Evolutionary conservation across 2,797 vertebrate genomes (phyloP).

Genomic region (Columba guinea): DNA sequence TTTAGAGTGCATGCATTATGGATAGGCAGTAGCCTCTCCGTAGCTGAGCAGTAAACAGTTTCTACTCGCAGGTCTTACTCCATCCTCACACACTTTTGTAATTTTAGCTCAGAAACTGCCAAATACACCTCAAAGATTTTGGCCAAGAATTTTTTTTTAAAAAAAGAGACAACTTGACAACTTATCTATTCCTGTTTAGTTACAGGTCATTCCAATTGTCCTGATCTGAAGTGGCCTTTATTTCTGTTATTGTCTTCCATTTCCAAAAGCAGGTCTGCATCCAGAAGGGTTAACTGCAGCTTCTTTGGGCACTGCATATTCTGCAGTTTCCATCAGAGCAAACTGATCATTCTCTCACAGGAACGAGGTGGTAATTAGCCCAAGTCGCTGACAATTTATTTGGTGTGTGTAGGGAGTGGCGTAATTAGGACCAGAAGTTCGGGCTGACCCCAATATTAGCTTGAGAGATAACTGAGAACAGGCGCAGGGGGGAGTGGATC

Average conservation of each 20-base stretch:
- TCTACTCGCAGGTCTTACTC: not conserved
- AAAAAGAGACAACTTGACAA: not conserved
- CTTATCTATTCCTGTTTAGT: not conserved
- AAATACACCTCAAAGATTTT: not conserved
- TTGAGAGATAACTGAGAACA: not conserved
- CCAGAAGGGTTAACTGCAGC: not conserved
- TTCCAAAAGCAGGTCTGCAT: not conserved
- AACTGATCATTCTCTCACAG: not conserved
- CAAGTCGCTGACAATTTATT: not conserved
- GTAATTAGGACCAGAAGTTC: not conserved
- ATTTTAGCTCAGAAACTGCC: not conserved
- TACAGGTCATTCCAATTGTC: not conserved
- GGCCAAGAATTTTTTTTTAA: too few species aligned
- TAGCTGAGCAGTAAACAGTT: not conserved
- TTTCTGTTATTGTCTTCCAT: not conserved
- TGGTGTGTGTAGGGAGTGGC: fast-evolving
- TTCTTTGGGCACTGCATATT: not conserved
- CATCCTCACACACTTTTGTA: not conserved
- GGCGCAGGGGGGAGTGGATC: not conserved
- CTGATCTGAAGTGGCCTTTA: not conserved
- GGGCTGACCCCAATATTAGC: not conserved
- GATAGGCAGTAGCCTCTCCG: not conserved
- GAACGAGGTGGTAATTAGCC: not conserved
- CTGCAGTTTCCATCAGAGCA: not conserved
- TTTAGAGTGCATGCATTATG: constrained; percentile 52